Conservation (phyloP, 1,140 invertebrate species). For the Rhizoglyphus robini region DNA sequence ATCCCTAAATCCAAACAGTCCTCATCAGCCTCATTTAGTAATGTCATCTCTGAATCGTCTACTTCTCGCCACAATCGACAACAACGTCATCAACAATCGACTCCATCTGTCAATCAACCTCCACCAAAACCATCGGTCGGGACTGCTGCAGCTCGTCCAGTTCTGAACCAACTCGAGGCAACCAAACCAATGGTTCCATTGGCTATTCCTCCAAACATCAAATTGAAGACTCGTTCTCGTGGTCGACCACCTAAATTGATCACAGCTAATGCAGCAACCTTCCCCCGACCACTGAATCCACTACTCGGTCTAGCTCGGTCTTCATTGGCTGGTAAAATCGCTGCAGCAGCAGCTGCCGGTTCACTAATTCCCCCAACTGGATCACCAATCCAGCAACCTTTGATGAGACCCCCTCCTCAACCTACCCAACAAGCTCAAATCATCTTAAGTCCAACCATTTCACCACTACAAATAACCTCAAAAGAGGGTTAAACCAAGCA, state of each 20-base stretch:
- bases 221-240: not conserved
- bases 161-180: not conserved
- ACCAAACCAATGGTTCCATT: too few relatives aligned
- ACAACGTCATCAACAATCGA: not conserved
- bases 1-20: constrained; percentile 9
- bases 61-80: not conserved
- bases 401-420: too few relatives aligned
- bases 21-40: not conserved
- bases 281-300: not conserved
- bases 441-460: too few relatives aligned
- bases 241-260: constrained; percentile 30
- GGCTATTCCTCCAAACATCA: not conserved
- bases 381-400: too few relatives aligned
- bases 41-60: not conserved
- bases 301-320: constrained; percentile 31
- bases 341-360: not conserved
- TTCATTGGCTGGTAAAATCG: not conserved
- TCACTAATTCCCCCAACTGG: not conserved
- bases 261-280: not conserved
- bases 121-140: not conserved
- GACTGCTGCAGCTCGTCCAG: not conserved
- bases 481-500: not conserved
- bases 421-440: too few relatives aligned
- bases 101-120: not conserved
- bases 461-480: too few relatives aligned